Conservation (phyloP, 2,113 vertebrate genomes). For the Asarcornis scutulata region DNA sequence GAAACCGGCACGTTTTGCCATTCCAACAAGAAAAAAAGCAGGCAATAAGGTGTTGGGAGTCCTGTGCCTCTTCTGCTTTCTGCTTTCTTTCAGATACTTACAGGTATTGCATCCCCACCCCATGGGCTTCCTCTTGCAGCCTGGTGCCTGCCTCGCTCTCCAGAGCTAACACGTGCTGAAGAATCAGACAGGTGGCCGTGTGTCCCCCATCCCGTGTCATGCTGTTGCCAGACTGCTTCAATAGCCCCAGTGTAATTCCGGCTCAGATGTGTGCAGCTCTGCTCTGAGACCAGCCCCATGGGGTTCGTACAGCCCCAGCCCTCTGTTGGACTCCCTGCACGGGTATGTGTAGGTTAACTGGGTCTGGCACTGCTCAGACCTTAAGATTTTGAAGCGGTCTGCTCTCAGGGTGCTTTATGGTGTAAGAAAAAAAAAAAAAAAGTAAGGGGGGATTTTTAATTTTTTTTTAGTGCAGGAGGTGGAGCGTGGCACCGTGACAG, state of each 20-base stretch:
- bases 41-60: not conserved
- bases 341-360: not conserved
- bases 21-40: not conserved
- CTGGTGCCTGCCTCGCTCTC: not conserved
- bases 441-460: too few species aligned
- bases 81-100: not conserved
- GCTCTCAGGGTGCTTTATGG: not conserved
- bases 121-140: not conserved
- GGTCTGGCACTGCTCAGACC: not conserved
- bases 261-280: accelerated
- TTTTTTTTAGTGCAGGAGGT: too few species aligned
- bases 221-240: not conserved
- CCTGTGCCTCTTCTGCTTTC: not conserved
- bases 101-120: not conserved
- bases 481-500: too few species aligned
- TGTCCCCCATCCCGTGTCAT: not conserved
- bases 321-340: not conserved
- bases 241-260: accelerated
- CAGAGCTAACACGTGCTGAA: not conserved
- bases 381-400: not conserved
- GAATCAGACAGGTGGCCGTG: not conserved
- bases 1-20: not conserved
- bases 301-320: not conserved
- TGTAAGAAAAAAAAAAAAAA: not conserved
- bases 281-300: accelerated